A percentile compares a stretch with the other conserved stretches of the same genome.
These are phyloP conservation scores for Glaucopsyche alexis DNA, from an alignment of 2,888 invertebrate species.

Conservation along the genomic window DNA sequence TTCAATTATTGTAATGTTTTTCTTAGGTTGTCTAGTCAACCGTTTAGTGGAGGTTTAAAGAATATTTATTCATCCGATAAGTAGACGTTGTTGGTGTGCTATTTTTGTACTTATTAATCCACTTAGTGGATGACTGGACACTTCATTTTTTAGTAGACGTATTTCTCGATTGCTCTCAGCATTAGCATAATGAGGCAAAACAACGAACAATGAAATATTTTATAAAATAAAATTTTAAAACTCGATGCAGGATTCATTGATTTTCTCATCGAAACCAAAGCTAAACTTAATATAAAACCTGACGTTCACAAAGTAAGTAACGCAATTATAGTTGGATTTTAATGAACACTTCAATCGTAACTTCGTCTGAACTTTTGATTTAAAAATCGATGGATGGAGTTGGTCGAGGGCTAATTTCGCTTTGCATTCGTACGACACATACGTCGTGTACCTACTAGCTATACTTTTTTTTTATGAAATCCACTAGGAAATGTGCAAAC, in stretches of 20 bases:
- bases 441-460: not conserved
- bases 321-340: constrained; percentile 18
- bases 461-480: not conserved
- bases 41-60: no score
- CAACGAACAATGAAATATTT: not conserved
- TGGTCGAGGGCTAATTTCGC: constrained; percentile 24
- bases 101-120: no score
- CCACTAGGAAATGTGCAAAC: no score
- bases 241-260: not conserved
- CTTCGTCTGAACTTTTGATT: constrained; percentile 19
- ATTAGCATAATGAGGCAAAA: not conserved
- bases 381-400: constrained; percentile 23
- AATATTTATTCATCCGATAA: no score
- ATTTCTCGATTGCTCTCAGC: no score
- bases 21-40: no score
- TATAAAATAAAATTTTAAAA: not conserved
- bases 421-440: constrained; percentile 20
- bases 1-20: no score
- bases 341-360: constrained; percentile 24
- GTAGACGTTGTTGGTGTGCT: no score
- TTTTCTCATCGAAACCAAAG: not conserved
- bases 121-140: no score
- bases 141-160: no score
- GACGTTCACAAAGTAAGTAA: not conserved
- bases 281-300: not conserved